Conservation (phyloP, 2,888 invertebrate genomes). For the Eilema sororculum region DNA sequence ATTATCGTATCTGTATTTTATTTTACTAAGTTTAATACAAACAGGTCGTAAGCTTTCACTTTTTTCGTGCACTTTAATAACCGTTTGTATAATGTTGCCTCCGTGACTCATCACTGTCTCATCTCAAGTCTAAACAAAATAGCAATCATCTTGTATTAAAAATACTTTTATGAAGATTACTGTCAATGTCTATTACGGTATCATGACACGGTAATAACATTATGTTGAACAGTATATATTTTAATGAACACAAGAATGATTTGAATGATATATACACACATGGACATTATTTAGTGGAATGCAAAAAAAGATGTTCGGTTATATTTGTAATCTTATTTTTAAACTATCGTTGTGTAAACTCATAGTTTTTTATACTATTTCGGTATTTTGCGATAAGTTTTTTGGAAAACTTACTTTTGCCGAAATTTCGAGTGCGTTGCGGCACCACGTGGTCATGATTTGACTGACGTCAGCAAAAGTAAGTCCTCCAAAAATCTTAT, state of each 20-base stretch:
- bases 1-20: background rate
- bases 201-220: conserved; percentile 16
- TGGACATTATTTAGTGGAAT: background rate
- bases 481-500: too few species aligned
- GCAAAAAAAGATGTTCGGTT: background rate
- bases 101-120: conserved; percentile 37
- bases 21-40: conserved; percentile 20
- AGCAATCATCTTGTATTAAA: conserved; percentile 17
- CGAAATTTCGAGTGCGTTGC: too few species aligned
- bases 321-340: too few species aligned
- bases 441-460: too few species aligned
- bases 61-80: conserved; percentile 36
- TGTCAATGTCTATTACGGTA: conserved; percentile 15
- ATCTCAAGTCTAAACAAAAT: conserved; percentile 22
- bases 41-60: conserved; percentile 45
- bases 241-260: background rate
- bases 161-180: conserved; percentile 15
- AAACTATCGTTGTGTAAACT: too few species aligned
- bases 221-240: conserved; percentile 8
- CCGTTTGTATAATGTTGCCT: conserved; percentile 25
- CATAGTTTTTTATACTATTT: too few species aligned
- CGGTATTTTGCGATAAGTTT: too few species aligned
- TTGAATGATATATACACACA: background rate
- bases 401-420: too few species aligned
- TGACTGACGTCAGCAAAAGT: too few species aligned